Evolutionary conservation across 2,113 vertebrate species (phyloP).

Genomic region (Nymphicus hollandicus): DNA sequence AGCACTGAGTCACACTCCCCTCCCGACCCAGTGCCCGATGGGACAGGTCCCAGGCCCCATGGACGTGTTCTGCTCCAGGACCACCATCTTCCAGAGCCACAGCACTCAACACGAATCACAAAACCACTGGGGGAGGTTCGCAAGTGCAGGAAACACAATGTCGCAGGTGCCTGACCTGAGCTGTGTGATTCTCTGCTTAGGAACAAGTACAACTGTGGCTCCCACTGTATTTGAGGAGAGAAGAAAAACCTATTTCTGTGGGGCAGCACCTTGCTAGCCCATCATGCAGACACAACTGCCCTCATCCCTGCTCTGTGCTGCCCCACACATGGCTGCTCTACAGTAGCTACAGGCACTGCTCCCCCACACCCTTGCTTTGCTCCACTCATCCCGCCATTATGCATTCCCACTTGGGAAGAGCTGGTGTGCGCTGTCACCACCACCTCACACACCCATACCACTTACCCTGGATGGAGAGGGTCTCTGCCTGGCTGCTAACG

Average conservation of each 20-base stretch:
- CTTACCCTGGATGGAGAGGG: neutral
- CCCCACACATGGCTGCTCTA: rapidly evolving
- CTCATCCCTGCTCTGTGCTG: neutral
- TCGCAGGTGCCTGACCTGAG: neutral
- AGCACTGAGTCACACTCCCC: rapidly evolving
- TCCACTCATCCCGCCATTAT: neutral
- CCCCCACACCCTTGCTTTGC: rapidly evolving
- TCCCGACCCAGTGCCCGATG: neutral
- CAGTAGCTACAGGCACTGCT: neutral
- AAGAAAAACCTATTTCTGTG: neutral
- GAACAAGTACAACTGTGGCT: neutral
- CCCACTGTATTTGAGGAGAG: neutral
- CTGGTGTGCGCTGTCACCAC: neutral
- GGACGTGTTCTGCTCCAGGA: neutral
- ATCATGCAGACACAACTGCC: neutral
- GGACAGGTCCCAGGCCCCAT: neutral
- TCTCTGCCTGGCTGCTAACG: neutral
- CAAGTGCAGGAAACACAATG: neutral
- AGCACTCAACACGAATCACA: neutral
- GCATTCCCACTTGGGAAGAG: neutral
- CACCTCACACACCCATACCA: neutral
- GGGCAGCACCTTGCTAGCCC: neutral
- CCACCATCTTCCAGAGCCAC: neutral
- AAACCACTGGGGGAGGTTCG: neutral
- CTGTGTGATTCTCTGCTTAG: neutral